Evolutionary conservation across 2,113 vertebrate genomes (phyloP), one percentile per base, ranked within the genome.

Genomic region (Bombycilla garrulus): DNA sequence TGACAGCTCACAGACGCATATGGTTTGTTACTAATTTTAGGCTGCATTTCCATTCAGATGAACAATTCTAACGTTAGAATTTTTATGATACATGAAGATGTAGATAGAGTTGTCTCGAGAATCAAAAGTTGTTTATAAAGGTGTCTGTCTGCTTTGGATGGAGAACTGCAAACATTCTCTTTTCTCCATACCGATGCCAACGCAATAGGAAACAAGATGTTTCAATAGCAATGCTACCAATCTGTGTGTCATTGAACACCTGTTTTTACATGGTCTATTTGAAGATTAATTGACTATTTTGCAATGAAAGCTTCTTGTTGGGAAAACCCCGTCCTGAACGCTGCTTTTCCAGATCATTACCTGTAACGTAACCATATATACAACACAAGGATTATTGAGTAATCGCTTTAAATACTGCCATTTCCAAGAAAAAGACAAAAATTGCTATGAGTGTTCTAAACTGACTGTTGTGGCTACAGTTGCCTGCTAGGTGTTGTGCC

Each of bases 261-360:
- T 92, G 77, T 56, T 90, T 95, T 73, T 57, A 38, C 66, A 93
- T 40, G 90, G 65, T 92, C 90, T 90, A 15, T 91, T 90, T 90
- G 78, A 92, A 95, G 81, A 88, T 97, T 96, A 95, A 94, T 96
- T 86, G 76, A 42, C 31, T 90, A 56, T 84, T 85, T 86, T 90
- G 10, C 73, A 85, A 29, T 10, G 51, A 72, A 79, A n/a, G 17
- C 44, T 45, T 95, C 42, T 36, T 56, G 35, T 92, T 0, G 2
- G 60, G 78, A 80, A 93, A 96, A 81, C 15, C 24, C 40, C 16
- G 5, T 61, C 90, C 66, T 6, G 31, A 84, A 54, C 1, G 11
- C 16, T 72, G 70, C 23, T 90, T 96, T 95, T 50, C 54, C 88
- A 88, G 58, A 92, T 93, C 57, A 44, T 53, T 93, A 81, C 65